Base-by-base conservation (phyloP, 2,888 invertebrate genomes). In the Sinhomidia bicolor region DNA sequence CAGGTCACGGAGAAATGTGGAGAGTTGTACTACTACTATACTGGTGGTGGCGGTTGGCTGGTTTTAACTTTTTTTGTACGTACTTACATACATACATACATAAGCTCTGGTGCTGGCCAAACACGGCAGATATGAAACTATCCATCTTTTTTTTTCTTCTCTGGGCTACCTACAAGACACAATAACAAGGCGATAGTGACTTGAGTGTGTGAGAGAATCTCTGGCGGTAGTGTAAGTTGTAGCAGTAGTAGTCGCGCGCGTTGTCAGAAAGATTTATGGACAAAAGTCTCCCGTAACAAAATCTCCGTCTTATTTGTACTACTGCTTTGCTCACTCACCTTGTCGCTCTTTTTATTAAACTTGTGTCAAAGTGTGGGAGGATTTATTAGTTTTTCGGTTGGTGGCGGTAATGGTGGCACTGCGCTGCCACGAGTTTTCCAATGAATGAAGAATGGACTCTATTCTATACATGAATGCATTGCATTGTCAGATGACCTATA, bases 221-320 rank as follows among this genome's bases (percentile, higher is more conserved):
- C n/a, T 36, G 36, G 36, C 5, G 9, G 9, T 1, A 12, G 3
- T 44, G 44, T 1, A 9, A 6, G 44, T 44, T 1, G 44, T 1
- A 44, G 44, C 10, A 3, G 44, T 12, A 3, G n/a, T n/a, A n/a
- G n/a, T n/a, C n/a, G n/a, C n/a, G 44, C 44, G 44, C 9, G 44
- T 44, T 44, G 57, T 57, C 57, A 57, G 20, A 23, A 57, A 57
- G 57, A 57, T 57, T 57, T 57, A 57, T 57, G 57, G 20, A 57
- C 23, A 44, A 44, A 1, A 36, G 44, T 44, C 1, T 6, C 12
- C 12, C 12, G 44, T 44, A 12, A 36, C 12, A 44, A 1, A 62
- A 12, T 62, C 9, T 62, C 29, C 20, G 20, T 54, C 54, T 54
- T 54, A 54, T 54, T 62, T 62, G 14, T 14, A 29, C 17, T 60